Evolutionary conservation across 1,140 invertebrate genomes (phyloP).

Genomic region (Formica exsecta): DNA sequence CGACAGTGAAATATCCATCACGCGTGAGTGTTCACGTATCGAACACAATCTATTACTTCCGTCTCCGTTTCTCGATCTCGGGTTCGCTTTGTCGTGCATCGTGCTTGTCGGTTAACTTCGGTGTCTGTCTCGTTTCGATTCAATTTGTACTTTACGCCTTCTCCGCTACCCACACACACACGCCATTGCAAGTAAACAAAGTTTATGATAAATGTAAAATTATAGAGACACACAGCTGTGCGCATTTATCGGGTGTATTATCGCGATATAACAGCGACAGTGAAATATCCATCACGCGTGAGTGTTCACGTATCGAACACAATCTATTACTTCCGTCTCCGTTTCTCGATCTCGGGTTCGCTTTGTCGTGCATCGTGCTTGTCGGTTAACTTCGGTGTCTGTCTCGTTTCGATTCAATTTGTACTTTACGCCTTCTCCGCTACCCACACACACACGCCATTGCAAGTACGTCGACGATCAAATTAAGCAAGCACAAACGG

Average conservation of each 20-base stretch:
- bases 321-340: conserved; percentile 28
- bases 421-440: conserved; percentile 36
- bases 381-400: conserved; percentile 57
- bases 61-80: conserved; percentile 30
- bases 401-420: conserved; percentile 68
- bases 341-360: conserved; percentile 31
- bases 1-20: conserved; percentile 51
- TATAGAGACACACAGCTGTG: too few relatives aligned
- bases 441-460: background rate
- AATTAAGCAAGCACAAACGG: conserved; percentile 47
- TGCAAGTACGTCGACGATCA: conserved; percentile 28
- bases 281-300: conserved; percentile 49
- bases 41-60: conserved; percentile 31
- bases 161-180: conserved; percentile 22
- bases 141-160: conserved; percentile 48
- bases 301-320: conserved; percentile 49
- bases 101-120: conserved; percentile 39
- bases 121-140: conserved; percentile 69
- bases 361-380: conserved; percentile 19
- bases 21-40: conserved; percentile 47
- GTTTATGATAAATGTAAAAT: too few relatives aligned
- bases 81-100: conserved; percentile 16
- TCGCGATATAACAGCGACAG: conserved; percentile 14
- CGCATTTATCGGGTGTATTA: conserved; percentile 41
- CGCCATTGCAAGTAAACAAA: conserved; percentile 17